Evolutionary conservation across 2,113 vertebrate species (phyloP).

Genomic region (Leptocoma aspasia): DNA sequence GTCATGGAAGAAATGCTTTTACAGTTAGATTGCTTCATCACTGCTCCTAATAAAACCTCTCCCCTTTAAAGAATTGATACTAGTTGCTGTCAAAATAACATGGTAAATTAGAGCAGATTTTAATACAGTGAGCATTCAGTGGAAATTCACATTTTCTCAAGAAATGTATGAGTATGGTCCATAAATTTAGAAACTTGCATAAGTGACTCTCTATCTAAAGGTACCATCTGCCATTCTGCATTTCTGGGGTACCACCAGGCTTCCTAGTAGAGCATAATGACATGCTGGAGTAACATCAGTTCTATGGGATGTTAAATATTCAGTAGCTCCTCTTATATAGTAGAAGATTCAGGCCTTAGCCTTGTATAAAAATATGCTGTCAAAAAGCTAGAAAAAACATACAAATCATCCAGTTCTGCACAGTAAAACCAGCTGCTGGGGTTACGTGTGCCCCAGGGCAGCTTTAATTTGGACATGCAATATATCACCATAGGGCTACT

Average conservation of each 20-base stretch:
- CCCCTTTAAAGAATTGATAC: background rate
- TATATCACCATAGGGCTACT: slow-evolving; percentile 51
- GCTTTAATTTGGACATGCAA: slow-evolving; percentile 50
- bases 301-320: slow-evolving; percentile 28
- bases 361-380: slow-evolving; percentile 40
- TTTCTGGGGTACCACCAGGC: background rate
- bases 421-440: slow-evolving; percentile 37
- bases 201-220: background rate
- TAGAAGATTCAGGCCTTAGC: background rate
- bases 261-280: background rate
- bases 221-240: background rate
- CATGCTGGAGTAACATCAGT: background rate
- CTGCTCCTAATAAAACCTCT: background rate
- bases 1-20: slow-evolving; percentile 12
- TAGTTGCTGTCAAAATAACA: background rate
- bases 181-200: background rate
- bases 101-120: background rate
- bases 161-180: background rate
- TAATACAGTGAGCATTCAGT: background rate
- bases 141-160: background rate
- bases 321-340: background rate
- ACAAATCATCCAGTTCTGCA: slow-evolving; percentile 35
- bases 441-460: slow-evolving; percentile 39
- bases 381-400: slow-evolving; percentile 27
- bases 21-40: background rate